Evolutionary conservation across 2,113 vertebrate genomes (phyloP).

Genomic region (Propithecus coquereli): DNA sequence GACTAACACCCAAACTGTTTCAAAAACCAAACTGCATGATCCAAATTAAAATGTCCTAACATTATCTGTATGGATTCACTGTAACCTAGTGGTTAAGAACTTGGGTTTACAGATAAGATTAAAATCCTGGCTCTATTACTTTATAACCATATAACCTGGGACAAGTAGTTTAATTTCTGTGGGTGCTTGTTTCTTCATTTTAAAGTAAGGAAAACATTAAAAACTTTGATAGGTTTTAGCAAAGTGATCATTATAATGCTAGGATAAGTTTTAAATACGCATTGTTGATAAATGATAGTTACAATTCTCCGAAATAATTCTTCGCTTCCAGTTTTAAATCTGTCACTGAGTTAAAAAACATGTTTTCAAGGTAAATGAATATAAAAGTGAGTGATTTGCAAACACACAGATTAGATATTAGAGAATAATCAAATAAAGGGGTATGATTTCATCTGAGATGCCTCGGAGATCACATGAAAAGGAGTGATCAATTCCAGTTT

Average conservation of each 20-base stretch:
- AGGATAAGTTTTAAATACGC: not conserved
- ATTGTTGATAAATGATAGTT: not conserved
- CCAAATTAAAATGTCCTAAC: not conserved
- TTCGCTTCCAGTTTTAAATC: constrained; percentile 1
- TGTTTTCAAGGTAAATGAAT: not conserved
- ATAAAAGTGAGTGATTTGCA: not conserved
- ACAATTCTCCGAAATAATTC: not conserved
- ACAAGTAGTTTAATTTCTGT: not conserved
- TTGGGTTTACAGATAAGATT: not conserved
- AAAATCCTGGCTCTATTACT: not conserved
- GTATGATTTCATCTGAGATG: not conserved
- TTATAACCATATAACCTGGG: not conserved
- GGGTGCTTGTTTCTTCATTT: not conserved
- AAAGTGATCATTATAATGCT: not conserved
- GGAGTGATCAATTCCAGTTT: not conserved
- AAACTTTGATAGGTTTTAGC: not conserved
- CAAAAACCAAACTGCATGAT: not conserved
- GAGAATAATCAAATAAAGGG: not conserved
- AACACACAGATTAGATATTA: not conserved
- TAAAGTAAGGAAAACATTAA: not conserved
- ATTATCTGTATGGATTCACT: not conserved
- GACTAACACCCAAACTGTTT: not conserved
- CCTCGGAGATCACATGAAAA: not conserved
- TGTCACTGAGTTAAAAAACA: not conserved
- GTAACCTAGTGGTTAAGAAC: not conserved